Conservation (phyloP, 2,797 vertebrate species). For the Taeniopygia guttata region DNA sequence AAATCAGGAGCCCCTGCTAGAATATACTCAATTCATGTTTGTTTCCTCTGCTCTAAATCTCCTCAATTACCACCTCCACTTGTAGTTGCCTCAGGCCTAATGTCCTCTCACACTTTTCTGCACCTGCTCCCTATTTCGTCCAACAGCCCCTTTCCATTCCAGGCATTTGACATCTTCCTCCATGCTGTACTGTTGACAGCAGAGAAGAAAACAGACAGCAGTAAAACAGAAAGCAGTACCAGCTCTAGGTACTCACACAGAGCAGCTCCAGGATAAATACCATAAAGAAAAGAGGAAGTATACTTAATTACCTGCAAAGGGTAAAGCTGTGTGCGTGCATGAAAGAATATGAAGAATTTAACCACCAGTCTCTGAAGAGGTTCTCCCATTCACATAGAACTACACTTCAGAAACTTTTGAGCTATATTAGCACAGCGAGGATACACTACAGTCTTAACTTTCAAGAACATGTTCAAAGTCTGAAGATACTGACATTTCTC, state of each 20-base stretch:
- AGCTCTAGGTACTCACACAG: background rate
- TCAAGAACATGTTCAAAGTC: background rate
- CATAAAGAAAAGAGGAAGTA: background rate
- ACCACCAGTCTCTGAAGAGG: background rate
- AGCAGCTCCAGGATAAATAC: background rate
- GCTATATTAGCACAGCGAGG: background rate
- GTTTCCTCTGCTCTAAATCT: background rate
- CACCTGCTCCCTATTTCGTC: background rate
- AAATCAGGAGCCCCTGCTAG: background rate
- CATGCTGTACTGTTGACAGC: background rate
- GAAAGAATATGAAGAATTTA: background rate
- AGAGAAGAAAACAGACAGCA: background rate
- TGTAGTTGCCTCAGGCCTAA: background rate
- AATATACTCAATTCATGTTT: background rate
- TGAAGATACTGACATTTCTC: background rate
- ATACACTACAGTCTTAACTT: background rate
- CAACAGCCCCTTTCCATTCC: accelerated
- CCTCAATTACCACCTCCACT: background rate
- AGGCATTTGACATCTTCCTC: background rate
- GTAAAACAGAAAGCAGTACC: background rate
- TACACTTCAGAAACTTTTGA: background rate
- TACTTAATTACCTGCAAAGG: background rate
- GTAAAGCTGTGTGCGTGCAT: background rate
- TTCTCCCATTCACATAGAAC: background rate
- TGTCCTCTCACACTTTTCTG: background rate